A percentile compares a stretch with the other conserved stretches of the same genome.
Evolutionary conservation across 2,797 vertebrate species (phyloP).

Genomic region (Smutsia gigantea): DNA sequence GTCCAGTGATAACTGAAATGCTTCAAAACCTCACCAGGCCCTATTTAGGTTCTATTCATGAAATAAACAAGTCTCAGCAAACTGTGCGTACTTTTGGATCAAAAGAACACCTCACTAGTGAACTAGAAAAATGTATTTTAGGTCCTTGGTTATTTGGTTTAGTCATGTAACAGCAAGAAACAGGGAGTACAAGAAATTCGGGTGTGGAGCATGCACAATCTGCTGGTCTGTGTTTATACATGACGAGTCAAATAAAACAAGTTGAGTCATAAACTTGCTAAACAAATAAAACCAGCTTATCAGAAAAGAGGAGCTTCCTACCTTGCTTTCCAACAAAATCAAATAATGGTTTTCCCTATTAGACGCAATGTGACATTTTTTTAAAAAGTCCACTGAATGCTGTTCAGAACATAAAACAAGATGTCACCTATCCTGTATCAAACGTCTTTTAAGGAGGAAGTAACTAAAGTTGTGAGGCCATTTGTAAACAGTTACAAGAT

Average conservation of each 20-base stretch:
- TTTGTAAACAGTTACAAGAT: not conserved
- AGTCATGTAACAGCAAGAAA: constrained; percentile 55
- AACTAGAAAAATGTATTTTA: constrained; percentile 45
- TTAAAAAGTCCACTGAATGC: not conserved
- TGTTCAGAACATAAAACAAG: constrained; percentile 40
- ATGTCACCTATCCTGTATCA: not conserved
- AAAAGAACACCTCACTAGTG: constrained; percentile 10
- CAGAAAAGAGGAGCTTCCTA: not conserved
- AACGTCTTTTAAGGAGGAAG: constrained; percentile 46
- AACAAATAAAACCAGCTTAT: constrained; percentile 45
- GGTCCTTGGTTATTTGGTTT: not conserved
- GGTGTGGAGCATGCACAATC: constrained; percentile 9
- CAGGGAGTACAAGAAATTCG: constrained; percentile 12
- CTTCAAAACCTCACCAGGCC: not conserved
- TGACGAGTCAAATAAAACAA: not conserved
- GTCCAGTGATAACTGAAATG: not conserved
- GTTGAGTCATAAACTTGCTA: constrained; percentile 57
- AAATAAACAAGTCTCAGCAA: constrained; percentile 21
- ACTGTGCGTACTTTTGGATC: not conserved
- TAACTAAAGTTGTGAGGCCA: not conserved
- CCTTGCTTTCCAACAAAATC: not conserved
- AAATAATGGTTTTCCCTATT: not conserved
- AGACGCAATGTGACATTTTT: not conserved
- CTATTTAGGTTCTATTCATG: not conserved
- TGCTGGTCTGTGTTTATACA: not conserved